phyloP scores from a whole-genome alignment of 2,113 vertebrate genomes.

The Pelvicachromis taeniatus region DNA sequence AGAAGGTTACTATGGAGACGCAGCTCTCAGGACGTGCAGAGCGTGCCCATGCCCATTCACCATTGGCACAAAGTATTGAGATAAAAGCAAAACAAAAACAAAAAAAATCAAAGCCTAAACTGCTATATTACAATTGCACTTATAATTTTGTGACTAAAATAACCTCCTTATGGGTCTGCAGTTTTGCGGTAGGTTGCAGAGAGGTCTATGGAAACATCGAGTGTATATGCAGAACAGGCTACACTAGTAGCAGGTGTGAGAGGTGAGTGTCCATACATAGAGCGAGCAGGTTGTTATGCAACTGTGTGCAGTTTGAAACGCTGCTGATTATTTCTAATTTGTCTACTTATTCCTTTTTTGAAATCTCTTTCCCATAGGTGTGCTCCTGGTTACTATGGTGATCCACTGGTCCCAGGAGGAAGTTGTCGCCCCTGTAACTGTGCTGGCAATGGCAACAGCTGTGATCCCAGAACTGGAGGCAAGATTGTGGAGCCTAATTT shows the following conservation, averaged over 20 bases:
- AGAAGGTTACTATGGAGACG: slow-evolving; percentile 83
- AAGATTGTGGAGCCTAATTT: not conserved
- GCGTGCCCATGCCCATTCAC: slow-evolving; percentile 82
- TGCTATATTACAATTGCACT: not conserved
- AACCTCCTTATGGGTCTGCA: slow-evolving; percentile 42
- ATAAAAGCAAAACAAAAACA: not conserved
- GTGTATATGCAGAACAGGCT: slow-evolving; percentile 86
- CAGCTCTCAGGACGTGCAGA: slow-evolving; percentile 73
- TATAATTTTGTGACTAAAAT: not conserved
- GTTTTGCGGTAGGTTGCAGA: slow-evolving; percentile 85
- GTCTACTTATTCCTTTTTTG: not conserved
- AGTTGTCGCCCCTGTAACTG: slow-evolving; percentile 86
- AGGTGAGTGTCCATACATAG: slow-evolving; percentile 67
- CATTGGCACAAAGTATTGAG: slow-evolving; percentile 78
- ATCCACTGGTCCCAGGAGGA: slow-evolving; percentile 78
- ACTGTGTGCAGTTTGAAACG: not conserved
- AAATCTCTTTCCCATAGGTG: slow-evolving; percentile 74
- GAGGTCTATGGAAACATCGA: slow-evolving; percentile 71
- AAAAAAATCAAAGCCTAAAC: not conserved
- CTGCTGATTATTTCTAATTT: not conserved
- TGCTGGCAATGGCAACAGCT: slow-evolving; percentile 79
- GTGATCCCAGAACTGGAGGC: slow-evolving; percentile 89
- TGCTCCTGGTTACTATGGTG: slow-evolving; percentile 88
- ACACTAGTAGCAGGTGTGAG: slow-evolving; percentile 81
- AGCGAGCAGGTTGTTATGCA: not conserved